These are phyloP conservation scores for Lophochroa leadbeateri DNA, from an alignment of 2,113 vertebrate species.

Conservation along the genomic window DNA sequence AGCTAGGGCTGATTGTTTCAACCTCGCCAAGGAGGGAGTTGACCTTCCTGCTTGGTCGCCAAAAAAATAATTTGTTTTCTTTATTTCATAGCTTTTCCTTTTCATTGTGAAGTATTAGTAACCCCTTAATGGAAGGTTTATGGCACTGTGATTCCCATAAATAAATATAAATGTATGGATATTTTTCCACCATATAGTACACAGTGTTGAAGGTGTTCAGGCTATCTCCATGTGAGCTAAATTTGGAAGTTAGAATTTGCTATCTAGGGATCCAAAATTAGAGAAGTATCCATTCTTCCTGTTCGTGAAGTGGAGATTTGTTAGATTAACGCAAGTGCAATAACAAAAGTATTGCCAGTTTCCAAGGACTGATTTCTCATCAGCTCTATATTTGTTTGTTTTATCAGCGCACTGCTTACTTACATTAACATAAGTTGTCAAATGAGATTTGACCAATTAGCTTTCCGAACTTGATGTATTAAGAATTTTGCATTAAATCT, in stretches of 20 bases:
- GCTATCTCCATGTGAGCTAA: background rate
- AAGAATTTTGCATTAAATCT: background rate
- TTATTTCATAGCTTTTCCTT: constrained; percentile 25
- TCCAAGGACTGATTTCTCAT: background rate
- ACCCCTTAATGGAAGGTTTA: background rate
- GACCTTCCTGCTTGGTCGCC: constrained; percentile 51
- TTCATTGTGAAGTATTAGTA: background rate
- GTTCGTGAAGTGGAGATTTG: background rate
- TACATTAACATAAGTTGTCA: background rate
- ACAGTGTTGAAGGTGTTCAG: background rate
- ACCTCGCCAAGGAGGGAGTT: background rate
- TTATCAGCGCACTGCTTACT: background rate
- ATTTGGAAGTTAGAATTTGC: background rate
- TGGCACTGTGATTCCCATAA: background rate
- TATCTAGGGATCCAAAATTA: background rate
- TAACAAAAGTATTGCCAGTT: background rate
- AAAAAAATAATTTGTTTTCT: constrained; percentile 37
- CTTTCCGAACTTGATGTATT: background rate
- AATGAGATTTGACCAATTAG: background rate
- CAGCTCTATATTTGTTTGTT: background rate
- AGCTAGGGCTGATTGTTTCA: constrained; percentile 29
- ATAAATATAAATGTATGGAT: background rate
- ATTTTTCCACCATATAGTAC: background rate
- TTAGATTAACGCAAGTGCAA: background rate
- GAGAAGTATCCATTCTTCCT: background rate